Conservation (phyloP, 2,113 vertebrate genomes). For the Stigmatopora nigra region DNA sequence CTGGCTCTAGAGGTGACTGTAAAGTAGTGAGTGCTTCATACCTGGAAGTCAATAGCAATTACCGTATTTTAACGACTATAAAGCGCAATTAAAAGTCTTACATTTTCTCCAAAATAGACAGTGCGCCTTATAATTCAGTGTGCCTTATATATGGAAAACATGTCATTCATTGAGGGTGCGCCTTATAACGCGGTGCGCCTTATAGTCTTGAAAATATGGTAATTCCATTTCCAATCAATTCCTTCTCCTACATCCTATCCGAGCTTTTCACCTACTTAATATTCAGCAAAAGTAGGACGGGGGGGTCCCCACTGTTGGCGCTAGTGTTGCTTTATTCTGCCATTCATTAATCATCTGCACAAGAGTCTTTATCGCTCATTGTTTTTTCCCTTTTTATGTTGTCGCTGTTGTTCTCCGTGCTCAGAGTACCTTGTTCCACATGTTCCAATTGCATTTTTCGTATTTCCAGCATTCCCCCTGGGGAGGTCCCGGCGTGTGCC, state of each 20-base stretch:
- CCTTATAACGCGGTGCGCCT: too few relatives aligned
- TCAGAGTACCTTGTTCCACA: conserved; percentile 50
- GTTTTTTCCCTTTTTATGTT: conserved; percentile 17
- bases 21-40: too few relatives aligned
- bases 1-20: too few relatives aligned
- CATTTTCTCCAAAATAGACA: too few relatives aligned
- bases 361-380: conserved; percentile 56
- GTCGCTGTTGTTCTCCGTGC: conserved; percentile 17
- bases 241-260: conserved; percentile 17
- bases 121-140: too few relatives aligned
- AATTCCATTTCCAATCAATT: conserved; percentile 35
- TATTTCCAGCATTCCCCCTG: conserved; percentile 48
- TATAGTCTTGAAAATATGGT: too few relatives aligned
- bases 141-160: too few relatives aligned
- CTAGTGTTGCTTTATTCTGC: conserved; percentile 51
- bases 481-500: conserved; percentile 24
- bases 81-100: too few relatives aligned
- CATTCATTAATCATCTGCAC: conserved; percentile 67
- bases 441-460: conserved; percentile 56
- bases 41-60: too few relatives aligned
- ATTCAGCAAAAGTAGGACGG: conserved; percentile 52
- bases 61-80: too few relatives aligned
- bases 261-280: conserved; percentile 20
- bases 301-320: conserved; percentile 52
- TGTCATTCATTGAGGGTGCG: too few relatives aligned